These are phyloP conservation scores for Ifrita kowaldi DNA, from an alignment of 2,113 vertebrate genomes.

Conservation along the genomic window DNA sequence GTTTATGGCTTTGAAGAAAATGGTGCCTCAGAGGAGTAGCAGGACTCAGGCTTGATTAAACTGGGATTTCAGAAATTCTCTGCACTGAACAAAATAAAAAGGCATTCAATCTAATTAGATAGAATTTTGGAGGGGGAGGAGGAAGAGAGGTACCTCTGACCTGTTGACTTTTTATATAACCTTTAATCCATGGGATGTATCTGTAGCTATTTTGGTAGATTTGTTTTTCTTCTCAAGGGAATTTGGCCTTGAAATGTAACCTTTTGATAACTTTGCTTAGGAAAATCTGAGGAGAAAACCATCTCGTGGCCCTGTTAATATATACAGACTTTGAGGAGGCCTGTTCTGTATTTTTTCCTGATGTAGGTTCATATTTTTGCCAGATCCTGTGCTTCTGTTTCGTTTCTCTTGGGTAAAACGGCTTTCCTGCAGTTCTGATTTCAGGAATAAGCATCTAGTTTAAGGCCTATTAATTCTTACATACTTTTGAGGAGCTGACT, in stretches of 20 bases:
- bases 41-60: constrained; percentile 67
- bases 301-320: neutral
- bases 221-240: neutral
- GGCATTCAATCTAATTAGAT: constrained; percentile 52
- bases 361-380: neutral
- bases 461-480: neutral
- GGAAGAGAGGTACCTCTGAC: neutral
- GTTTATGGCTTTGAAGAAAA: constrained; percentile 42
- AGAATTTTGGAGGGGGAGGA: neutral
- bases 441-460: neutral
- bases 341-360: neutral
- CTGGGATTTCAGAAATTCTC: constrained; percentile 62
- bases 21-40: constrained; percentile 23
- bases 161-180: neutral
- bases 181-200: neutral
- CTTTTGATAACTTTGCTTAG: neutral
- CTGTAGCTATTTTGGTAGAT: neutral
- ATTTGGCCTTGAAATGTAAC: neutral
- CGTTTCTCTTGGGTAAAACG: neutral
- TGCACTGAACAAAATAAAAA: constrained; percentile 39
- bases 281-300: neutral
- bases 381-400: neutral
- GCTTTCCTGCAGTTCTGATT: neutral
- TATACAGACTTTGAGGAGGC: neutral
- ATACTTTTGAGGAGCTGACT: neutral